Percentiles rank a stretch among this genome's conserved stretches.
Conservation (phyloP, 2,797 vertebrate species). For the Adrianichthys oophorus region DNA sequence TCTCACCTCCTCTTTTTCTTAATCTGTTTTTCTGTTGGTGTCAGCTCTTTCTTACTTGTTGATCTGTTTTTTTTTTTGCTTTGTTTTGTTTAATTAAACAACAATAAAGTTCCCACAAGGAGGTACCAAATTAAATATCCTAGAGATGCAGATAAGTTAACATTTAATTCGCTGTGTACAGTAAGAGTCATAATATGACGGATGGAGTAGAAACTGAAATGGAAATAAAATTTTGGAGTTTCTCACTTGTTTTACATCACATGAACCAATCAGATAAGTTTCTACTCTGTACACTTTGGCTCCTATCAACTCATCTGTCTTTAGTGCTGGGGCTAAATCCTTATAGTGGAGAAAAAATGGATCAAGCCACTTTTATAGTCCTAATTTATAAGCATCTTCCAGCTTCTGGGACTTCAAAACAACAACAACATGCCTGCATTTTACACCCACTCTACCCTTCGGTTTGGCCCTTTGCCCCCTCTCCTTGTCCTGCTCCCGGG, state of each 20-base stretch:
- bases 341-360: constrained; percentile 45
- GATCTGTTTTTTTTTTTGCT: constrained; percentile 67
- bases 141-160: too few species aligned
- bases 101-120: constrained; percentile 11
- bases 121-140: background rate
- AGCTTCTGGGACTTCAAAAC: constrained; percentile 84
- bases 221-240: too few species aligned
- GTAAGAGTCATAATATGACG: too few species aligned
- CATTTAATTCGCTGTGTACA: too few species aligned
- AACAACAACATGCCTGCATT: constrained; percentile 78
- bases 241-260: too few species aligned
- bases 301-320: constrained; percentile 8
- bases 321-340: constrained; percentile 22
- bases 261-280: too few species aligned
- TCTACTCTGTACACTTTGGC: background rate
- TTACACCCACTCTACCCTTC: constrained; percentile 66
- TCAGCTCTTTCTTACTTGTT: constrained; percentile 60
- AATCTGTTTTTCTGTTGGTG: constrained; percentile 33
- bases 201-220: too few species aligned
- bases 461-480: constrained; percentile 67
- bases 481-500: constrained; percentile 68
- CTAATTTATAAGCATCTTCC: constrained; percentile 80
- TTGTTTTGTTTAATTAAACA: constrained; percentile 64
- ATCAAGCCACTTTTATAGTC: constrained; percentile 76
- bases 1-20: constrained; percentile 40